Conservation (phyloP, 2,113 vertebrate genomes). For the Sclerurus mexicanus region DNA sequence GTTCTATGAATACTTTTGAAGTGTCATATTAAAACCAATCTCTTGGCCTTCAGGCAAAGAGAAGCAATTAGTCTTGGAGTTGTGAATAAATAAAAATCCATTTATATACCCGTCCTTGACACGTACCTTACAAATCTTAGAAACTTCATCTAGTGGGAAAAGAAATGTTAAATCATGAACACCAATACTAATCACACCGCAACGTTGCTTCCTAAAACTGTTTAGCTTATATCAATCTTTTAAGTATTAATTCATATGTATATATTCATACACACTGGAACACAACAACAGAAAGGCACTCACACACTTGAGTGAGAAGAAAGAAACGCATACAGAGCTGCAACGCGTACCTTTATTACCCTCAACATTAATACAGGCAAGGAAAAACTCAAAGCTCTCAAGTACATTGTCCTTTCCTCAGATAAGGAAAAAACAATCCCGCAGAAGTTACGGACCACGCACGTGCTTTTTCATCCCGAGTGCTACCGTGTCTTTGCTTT, state of each 20-base stretch:
- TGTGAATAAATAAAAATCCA: conserved; percentile 90
- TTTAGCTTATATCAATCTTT: conserved; percentile 72
- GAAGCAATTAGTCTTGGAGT: conserved; percentile 88
- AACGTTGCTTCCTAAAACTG: conserved; percentile 67
- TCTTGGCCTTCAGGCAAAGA: conserved; percentile 84
- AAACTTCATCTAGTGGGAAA: conserved; percentile 87
- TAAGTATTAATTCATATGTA: conserved; percentile 80
- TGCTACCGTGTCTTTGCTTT: background rate
- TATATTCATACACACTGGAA: conserved; percentile 73
- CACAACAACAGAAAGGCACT: conserved; percentile 57
- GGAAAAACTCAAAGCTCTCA: conserved; percentile 1
- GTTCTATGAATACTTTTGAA: conserved; percentile 86
- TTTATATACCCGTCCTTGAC: conserved; percentile 87
- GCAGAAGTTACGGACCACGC: background rate
- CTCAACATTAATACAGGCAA: background rate
- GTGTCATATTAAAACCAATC: conserved; percentile 88
- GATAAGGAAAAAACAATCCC: background rate
- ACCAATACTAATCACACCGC: conserved; percentile 70
- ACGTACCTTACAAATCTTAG: conserved; percentile 85
- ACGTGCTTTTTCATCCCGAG: background rate
- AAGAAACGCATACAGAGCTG: background rate
- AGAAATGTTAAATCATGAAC: conserved; percentile 79
- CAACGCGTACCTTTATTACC: background rate
- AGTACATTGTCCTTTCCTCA: background rate
- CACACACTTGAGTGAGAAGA: conserved; percentile 27